Evolutionary conservation across 2,113 vertebrate species (phyloP).

Genomic region (Thunnus maccoyii): DNA sequence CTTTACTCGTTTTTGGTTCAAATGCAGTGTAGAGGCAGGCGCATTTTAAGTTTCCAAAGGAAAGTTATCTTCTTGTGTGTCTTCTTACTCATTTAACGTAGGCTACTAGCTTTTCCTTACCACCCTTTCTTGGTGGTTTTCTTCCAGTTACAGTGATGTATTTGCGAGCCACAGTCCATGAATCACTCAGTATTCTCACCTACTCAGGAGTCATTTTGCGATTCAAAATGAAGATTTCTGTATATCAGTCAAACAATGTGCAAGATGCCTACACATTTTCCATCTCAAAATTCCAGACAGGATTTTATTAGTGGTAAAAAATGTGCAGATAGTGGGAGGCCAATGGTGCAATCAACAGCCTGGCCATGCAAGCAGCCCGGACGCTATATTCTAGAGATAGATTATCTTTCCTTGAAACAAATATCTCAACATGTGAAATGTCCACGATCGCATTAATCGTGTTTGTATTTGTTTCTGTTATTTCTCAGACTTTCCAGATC

Average conservation of each 20-base stretch:
- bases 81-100: conserved; percentile 54
- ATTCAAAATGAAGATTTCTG: conserved; percentile 51
- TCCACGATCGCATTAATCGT: background rate
- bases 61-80: conserved; percentile 32
- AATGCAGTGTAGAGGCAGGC: background rate
- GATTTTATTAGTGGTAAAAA: conserved; percentile 30
- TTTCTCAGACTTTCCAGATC: conserved; percentile 59
- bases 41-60: conserved; percentile 2
- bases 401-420: conserved; percentile 45
- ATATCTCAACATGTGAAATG: conserved; percentile 44
- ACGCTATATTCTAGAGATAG: conserved; percentile 24
- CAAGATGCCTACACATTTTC: conserved; percentile 64
- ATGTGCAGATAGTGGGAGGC: conserved; percentile 46
- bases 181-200: conserved; percentile 62
- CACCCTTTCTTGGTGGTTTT: conserved; percentile 30
- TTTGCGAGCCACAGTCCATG: conserved; percentile 56
- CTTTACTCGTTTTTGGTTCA: background rate
- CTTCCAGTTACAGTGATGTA: conserved; percentile 23
- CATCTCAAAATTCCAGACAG: conserved; percentile 48
- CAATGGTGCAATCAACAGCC: conserved; percentile 6
- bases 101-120: conserved; percentile 32
- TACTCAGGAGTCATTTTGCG: conserved; percentile 55
- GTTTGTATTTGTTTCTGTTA: conserved; percentile 16
- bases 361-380: conserved; percentile 29
- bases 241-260: conserved; percentile 52